These are phyloP conservation scores for Gouania willdenowi DNA, from an alignment of 2,797 vertebrate species.

Conservation along the genomic window DNA sequence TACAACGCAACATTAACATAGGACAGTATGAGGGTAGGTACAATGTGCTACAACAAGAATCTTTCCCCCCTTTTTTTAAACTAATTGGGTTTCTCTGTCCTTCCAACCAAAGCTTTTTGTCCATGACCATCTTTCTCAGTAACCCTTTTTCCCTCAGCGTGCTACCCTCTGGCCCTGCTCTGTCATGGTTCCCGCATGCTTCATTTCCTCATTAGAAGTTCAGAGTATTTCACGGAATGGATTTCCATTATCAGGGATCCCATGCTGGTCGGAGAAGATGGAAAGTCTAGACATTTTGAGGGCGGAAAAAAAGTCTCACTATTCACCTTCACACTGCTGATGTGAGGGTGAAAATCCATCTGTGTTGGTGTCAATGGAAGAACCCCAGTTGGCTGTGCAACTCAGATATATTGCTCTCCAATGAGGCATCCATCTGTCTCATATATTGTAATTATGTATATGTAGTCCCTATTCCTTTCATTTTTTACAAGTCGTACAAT, in stretches of 20 bases:
- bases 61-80: background rate
- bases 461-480: no score
- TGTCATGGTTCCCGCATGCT: constrained; percentile 55
- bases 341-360: constrained; percentile 3
- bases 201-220: constrained; percentile 61
- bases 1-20: no score
- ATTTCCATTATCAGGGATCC: constrained; percentile 46
- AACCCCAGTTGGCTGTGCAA: background rate
- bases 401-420: background rate
- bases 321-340: constrained; percentile 45
- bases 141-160: background rate
- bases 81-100: background rate
- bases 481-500: no score
- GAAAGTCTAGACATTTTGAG: constrained; percentile 46
- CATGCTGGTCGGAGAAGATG: constrained; percentile 35
- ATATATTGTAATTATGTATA: no score
- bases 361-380: background rate
- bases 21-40: no score
- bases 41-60: no score
- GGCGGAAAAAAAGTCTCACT: constrained; percentile 19
- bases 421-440: background rate
- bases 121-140: constrained; percentile 3
- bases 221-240: constrained; percentile 45
- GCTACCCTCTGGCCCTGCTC: constrained; percentile 32
- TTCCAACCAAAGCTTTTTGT: no score